Evolutionary conservation across 2,888 invertebrate species (phyloP).

Genomic region (Mylabris sibirica): DNA sequence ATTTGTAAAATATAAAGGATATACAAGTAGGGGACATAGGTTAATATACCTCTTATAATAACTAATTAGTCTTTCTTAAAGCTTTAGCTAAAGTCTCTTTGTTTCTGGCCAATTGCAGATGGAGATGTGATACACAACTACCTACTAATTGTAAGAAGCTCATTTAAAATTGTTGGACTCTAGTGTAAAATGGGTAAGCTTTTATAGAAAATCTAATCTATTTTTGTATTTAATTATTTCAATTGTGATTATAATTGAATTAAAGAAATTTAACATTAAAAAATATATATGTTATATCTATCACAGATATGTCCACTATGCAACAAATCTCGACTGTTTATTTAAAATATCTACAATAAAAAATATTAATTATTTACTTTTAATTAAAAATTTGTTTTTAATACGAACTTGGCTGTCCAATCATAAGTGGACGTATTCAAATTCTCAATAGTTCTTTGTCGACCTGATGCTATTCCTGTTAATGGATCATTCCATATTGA

Average conservation of each 20-base stretch:
- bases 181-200: too few relatives aligned
- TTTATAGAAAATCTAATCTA: neutral
- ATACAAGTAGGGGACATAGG: too few relatives aligned
- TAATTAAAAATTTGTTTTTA: neutral
- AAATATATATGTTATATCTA: constrained; percentile 33
- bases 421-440: constrained; percentile 49
- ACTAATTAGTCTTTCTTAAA: too few relatives aligned
- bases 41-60: too few relatives aligned
- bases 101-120: neutral
- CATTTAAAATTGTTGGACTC: too few relatives aligned
- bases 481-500: constrained; percentile 52
- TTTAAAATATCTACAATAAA: constrained; percentile 42
- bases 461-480: constrained; percentile 47
- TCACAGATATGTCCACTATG: constrained; percentile 36
- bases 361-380: constrained; percentile 31
- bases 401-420: constrained; percentile 53
- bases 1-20: too few relatives aligned
- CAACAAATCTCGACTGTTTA: constrained; percentile 25
- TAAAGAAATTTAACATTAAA: constrained; percentile 3
- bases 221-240: neutral
- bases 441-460: constrained; percentile 47
- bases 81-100: too few relatives aligned
- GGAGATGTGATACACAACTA: too few relatives aligned
- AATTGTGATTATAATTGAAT: neutral
- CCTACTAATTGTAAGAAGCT: too few relatives aligned